Conservation (phyloP, 1,140 invertebrate species). For the Antheraea mylitta region DNA sequence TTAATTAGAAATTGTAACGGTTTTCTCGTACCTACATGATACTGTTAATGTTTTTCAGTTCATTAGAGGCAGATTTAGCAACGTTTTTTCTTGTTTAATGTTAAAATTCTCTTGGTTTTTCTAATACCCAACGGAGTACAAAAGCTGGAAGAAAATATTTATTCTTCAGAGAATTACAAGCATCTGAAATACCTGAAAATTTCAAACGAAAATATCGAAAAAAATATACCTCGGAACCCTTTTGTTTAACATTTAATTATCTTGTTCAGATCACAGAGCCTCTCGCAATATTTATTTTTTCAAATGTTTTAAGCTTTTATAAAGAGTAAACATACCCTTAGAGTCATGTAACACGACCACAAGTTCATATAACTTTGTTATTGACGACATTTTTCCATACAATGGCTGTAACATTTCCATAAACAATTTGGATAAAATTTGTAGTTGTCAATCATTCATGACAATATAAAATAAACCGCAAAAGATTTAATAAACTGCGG, state of each 20-base stretch:
- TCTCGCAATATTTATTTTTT: background rate
- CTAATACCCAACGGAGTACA: conserved; percentile 32
- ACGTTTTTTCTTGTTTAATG: conserved; percentile 29
- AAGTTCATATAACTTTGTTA: too few species aligned
- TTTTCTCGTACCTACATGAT: too few species aligned
- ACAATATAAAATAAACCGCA: too few species aligned
- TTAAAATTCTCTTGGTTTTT: conserved; percentile 37
- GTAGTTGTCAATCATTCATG: too few species aligned
- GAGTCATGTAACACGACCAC: too few species aligned
- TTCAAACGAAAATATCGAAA: conserved; percentile 28
- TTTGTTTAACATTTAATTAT: conserved; percentile 53
- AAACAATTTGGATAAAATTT: too few species aligned
- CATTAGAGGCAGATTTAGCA: conserved; percentile 35
- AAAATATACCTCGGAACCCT: conserved; percentile 37
- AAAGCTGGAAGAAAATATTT: conserved; percentile 39
- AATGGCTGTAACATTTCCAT: too few species aligned
- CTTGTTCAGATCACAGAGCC: conserved; percentile 32
- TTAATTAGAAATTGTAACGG: background rate
- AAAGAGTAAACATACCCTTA: too few species aligned
- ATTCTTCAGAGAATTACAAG: conserved; percentile 41
- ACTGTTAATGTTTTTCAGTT: background rate
- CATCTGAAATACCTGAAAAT: conserved; percentile 39
- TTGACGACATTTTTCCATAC: too few species aligned
- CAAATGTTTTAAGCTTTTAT: too few species aligned
- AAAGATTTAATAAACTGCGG: too few species aligned